These are phyloP conservation scores for Zaprionus ghesquierei DNA, from an alignment of 1,140 invertebrate species.

Conservation along the genomic window DNA sequence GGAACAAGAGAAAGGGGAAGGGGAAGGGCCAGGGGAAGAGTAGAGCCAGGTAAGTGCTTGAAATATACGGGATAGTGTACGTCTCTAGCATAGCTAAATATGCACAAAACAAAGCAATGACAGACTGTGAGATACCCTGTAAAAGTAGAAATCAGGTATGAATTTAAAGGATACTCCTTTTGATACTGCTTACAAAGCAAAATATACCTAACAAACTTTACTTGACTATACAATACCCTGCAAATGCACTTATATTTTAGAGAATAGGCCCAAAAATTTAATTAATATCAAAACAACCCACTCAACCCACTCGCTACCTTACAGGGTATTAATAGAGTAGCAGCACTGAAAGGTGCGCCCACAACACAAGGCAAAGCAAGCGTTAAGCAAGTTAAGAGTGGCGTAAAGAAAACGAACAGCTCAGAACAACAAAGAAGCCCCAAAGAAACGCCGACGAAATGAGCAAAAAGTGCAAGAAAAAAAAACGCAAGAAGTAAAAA, in stretches of 20 bases:
- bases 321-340: constrained; percentile 42
- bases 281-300: not conserved
- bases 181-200: not conserved
- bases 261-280: not conserved
- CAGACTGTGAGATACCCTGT: not conserved
- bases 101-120: not conserved
- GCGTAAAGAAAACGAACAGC: constrained; percentile 25
- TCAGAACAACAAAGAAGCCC: constrained; percentile 11
- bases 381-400: constrained; percentile 49
- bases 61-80: constrained; percentile 2
- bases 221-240: not conserved
- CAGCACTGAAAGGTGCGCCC: constrained; percentile 11
- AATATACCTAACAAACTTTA: not conserved
- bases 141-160: not conserved
- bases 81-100: not conserved
- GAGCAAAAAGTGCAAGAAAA: not conserved
- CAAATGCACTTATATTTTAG: not conserved
- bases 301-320: not conserved
- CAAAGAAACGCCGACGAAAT: constrained; percentile 31
- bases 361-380: constrained; percentile 21
- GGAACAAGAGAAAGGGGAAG: too few relatives aligned
- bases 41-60: constrained; percentile 8
- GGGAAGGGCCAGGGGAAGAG: not conserved
- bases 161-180: not conserved
- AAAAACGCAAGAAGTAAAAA: not conserved